These are phyloP conservation scores for Talpa occidentalis DNA, from an alignment of 2,113 vertebrate species.

Conservation along the genomic window DNA sequence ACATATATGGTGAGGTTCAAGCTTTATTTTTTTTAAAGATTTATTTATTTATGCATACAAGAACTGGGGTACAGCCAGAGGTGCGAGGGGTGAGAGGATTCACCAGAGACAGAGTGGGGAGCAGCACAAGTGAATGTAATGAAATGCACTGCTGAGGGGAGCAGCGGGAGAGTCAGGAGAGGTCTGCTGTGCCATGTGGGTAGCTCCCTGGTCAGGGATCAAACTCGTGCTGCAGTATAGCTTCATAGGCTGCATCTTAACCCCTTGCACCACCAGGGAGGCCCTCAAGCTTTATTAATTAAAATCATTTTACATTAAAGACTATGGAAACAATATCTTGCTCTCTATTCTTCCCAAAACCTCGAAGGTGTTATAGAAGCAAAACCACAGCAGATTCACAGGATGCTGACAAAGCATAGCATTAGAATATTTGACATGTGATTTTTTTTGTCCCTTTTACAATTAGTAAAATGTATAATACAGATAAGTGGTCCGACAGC, in stretches of 20 bases:
- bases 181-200: no score
- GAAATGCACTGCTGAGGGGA: no score
- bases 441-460: slow-evolving; percentile 6
- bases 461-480: neutral
- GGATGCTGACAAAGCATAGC: neutral
- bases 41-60: no score
- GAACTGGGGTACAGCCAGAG: no score
- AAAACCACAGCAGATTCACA: slow-evolving; percentile 22
- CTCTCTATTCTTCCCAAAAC: neutral
- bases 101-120: no score
- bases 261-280: no score
- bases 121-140: no score
- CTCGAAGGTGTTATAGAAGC: neutral
- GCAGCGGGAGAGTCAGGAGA: no score
- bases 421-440: neutral
- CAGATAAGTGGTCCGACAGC: neutral
- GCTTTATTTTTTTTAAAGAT: neutral
- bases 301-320: slow-evolving; percentile 22
- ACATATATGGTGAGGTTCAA: neutral
- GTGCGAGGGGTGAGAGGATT: no score
- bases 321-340: neutral
- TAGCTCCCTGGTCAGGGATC: no score
- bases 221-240: no score
- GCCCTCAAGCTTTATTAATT: slow-evolving; percentile 2
- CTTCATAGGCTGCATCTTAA: no score